These are phyloP conservation scores for Xanthorhoe spadicearia DNA, from an alignment of 2,888 invertebrate species.

Conservation along the genomic window DNA sequence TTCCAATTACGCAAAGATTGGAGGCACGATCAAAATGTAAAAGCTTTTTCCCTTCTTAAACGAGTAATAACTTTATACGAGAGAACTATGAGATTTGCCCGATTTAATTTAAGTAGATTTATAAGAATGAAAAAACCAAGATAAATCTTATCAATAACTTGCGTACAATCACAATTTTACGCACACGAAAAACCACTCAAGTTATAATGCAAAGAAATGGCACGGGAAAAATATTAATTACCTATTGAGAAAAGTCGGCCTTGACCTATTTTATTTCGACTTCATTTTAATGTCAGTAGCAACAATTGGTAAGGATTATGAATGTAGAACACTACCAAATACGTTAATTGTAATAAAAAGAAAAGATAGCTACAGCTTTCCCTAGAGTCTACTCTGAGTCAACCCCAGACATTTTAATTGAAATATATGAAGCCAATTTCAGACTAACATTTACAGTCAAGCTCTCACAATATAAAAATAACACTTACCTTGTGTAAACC, in stretches of 20 bases:
- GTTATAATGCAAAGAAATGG: conserved; percentile 34
- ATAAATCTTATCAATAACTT: no score
- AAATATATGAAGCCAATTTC: conserved; percentile 23
- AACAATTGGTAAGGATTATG: not conserved
- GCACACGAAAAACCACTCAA: conserved; percentile 35
- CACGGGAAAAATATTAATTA: not conserved
- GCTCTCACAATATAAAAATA: not conserved
- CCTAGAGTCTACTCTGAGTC: conserved; percentile 22
- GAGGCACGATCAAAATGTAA: no score
- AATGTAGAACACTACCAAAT: not conserved
- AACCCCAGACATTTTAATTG: conserved; percentile 28
- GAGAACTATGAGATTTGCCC: no score
- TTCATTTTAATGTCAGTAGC: conserved; percentile 4
- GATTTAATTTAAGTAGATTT: no score
- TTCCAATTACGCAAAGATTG: no score
- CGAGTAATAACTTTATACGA: no score
- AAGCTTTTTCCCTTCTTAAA: no score
- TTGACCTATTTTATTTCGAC: not conserved
- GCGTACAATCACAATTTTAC: conserved; percentile 22
- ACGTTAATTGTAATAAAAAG: conserved; percentile 14
- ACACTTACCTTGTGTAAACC: not conserved
- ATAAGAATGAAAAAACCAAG: no score
- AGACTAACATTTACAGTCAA: not conserved
- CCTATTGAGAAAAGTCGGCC: not conserved
- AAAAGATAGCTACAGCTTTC: conserved; percentile 20